phyloP scores from a whole-genome alignment of 2,797 vertebrate species.

The Macropus fuliginosus region DNA sequence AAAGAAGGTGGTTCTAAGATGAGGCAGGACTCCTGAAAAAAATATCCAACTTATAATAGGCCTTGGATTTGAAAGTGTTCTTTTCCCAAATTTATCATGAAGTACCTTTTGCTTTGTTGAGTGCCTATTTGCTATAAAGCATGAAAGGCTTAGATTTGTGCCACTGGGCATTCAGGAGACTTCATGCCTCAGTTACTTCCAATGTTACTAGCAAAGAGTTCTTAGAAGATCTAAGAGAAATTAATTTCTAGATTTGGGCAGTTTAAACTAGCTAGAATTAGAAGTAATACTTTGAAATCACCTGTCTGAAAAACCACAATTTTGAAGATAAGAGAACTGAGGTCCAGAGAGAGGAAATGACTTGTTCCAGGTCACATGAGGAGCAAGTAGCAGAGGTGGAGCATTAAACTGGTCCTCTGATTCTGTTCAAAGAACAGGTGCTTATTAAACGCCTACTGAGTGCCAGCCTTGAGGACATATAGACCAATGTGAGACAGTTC shows the following conservation, averaged over 20 bases:
- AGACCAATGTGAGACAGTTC: not conserved
- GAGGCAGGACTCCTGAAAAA: not conserved
- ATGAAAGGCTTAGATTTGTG: not conserved
- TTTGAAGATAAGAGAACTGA: not conserved
- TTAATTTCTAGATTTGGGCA: not conserved
- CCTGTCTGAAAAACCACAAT: not conserved
- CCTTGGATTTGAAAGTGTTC: not conserved
- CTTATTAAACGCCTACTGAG: not conserved
- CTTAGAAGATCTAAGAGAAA: not conserved
- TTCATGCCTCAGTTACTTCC: not conserved
- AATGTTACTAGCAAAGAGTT: not conserved
- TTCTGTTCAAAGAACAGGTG: not conserved
- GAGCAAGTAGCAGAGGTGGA: not conserved
- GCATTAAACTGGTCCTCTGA: not conserved
- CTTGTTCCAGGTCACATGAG: not conserved
- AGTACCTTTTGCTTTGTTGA: conserved; percentile 13
- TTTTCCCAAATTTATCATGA: conserved; percentile 32
- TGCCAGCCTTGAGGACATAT: not conserved
- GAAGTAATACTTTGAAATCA: not conserved
- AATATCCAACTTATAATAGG: not conserved
- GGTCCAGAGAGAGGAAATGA: not conserved
- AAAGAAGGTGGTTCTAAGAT: not conserved
- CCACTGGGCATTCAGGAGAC: not conserved
- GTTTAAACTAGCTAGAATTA: not conserved
- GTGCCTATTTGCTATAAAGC: not conserved